These are phyloP conservation scores for Amyelois transitella DNA, from an alignment of 1,140 invertebrate species.

Conservation along the genomic window DNA sequence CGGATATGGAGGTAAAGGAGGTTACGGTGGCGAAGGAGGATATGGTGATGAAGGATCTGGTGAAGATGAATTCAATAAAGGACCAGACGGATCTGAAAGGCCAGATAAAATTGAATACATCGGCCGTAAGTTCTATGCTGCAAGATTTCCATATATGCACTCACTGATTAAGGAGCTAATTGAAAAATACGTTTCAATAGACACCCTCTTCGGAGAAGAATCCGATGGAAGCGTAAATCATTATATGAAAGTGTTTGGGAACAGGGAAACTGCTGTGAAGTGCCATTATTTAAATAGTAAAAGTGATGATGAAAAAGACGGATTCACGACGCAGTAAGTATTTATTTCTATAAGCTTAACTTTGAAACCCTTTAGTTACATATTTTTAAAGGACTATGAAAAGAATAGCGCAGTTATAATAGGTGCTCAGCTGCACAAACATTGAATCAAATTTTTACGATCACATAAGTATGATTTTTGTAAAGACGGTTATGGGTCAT, in stretches of 20 bases:
- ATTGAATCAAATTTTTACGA: no score
- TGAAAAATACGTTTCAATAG: conserved; percentile 42
- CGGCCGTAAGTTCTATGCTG: conserved; percentile 45
- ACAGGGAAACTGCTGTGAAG: conserved; percentile 45
- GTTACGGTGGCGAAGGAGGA: conserved; percentile 25
- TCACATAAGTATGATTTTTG: no score
- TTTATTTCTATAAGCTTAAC: not conserved
- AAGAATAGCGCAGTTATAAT: no score
- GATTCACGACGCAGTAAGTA: conserved; percentile 53
- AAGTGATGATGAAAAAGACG: conserved; percentile 26
- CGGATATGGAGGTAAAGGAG: conserved; percentile 20
- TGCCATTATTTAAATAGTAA: conserved; percentile 35
- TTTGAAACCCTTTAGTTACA: no score
- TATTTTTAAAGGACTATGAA: no score
- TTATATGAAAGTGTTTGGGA: conserved; percentile 31
- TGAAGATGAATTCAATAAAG: conserved; percentile 37
- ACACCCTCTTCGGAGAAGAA: conserved; percentile 48
- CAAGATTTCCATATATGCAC: conserved; percentile 50
- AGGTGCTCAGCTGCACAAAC: no score
- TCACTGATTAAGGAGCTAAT: conserved; percentile 43
- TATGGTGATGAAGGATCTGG: conserved; percentile 40
- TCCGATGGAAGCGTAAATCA: conserved; percentile 33
- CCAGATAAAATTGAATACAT: conserved; percentile 42
- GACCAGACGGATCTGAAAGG: conserved; percentile 26
- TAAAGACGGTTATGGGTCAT: no score